These are phyloP conservation scores for Julus scandinavius DNA, from an alignment of 2,888 invertebrate species.

Conservation along the genomic window DNA sequence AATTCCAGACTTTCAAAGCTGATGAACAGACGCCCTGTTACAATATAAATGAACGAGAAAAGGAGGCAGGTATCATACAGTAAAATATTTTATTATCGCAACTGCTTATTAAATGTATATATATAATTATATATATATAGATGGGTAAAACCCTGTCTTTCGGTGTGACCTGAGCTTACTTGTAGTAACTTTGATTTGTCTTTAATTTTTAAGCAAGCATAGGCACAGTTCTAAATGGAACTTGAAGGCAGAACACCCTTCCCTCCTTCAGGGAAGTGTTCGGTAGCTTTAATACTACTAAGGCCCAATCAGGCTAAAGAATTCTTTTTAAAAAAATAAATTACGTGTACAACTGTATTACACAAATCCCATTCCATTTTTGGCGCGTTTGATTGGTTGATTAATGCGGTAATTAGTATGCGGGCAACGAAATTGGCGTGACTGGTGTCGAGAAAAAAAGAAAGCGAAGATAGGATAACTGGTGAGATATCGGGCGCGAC, in stretches of 20 bases:
- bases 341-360: constrained; percentile 13
- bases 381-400: constrained; percentile 24
- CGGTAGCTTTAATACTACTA: not conserved
- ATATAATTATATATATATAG: not conserved
- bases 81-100: constrained; percentile 24
- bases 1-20: no score
- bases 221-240: not conserved
- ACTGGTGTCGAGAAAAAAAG: not conserved
- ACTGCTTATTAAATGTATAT: not conserved
- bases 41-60: no score
- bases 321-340: not conserved
- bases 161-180: constrained; percentile 4
- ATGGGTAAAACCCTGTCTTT: constrained; percentile 14
- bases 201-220: not conserved
- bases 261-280: not conserved
- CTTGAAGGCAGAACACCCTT: not conserved
- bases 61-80: not conserved
- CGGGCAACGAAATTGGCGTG: not conserved
- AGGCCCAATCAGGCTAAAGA: constrained; percentile 7
- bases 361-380: constrained; percentile 27
- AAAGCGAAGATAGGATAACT: not conserved
- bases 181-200: constrained; percentile 11
- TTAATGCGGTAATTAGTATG: not conserved
- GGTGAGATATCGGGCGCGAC: not conserved
- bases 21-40: no score